Conservation (phyloP, 2,888 invertebrate genomes). For the Torymus tubicola region DNA sequence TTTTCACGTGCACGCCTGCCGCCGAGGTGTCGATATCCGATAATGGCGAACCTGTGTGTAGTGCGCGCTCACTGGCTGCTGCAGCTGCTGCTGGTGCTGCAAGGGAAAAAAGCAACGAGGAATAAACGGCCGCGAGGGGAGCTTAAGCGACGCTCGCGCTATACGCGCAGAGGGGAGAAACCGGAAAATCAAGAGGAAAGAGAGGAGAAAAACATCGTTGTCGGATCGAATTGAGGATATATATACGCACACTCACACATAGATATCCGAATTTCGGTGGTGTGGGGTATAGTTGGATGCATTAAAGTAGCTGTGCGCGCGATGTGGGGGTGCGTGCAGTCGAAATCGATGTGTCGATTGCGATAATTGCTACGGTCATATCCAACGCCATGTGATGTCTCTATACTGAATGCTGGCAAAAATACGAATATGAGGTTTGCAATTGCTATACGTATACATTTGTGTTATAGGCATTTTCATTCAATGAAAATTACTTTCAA, state of each 20-base stretch:
- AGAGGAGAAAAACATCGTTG: background rate
- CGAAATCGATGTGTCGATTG: constrained; percentile 24
- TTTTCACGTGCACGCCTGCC: constrained; percentile 4
- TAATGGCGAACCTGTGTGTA: constrained; percentile 45
- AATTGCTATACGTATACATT: too few species aligned
- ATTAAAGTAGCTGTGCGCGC: constrained; percentile 7
- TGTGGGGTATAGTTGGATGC: background rate
- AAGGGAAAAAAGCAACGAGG: constrained; percentile 14
- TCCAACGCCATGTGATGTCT: background rate
- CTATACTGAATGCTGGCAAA: too few species aligned
- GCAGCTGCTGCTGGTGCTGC: too few species aligned
- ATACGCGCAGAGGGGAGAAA: constrained; percentile 36
- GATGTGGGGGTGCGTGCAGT: background rate
- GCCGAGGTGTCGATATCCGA: constrained; percentile 52
- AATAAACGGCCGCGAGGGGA: constrained; percentile 41
- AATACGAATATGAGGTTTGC: too few species aligned
- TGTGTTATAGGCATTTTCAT: too few species aligned
- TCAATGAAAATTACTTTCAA: too few species aligned
- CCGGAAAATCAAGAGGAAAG: constrained; percentile 40
- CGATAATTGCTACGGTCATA: constrained; percentile 1
- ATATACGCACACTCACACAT: constrained; percentile 6
- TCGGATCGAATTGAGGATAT: constrained; percentile 37
- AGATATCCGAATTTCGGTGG: constrained; percentile 29
- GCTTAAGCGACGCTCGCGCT: constrained; percentile 49
- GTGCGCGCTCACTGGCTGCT: too few species aligned